These are phyloP conservation scores for Geotrupes spiniger DNA, from an alignment of 2,888 invertebrate genomes.

Conservation along the genomic window DNA sequence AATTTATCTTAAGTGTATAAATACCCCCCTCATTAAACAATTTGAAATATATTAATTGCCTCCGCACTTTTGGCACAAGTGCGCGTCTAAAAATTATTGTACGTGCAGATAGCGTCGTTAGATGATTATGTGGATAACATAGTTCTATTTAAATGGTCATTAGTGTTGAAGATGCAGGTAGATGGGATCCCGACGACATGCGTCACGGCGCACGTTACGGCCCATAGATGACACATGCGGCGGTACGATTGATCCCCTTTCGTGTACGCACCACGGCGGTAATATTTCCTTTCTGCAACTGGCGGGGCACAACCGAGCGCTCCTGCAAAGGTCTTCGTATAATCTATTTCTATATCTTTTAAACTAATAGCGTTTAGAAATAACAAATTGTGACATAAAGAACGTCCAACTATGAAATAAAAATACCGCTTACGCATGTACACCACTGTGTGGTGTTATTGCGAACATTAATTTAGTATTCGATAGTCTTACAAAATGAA, in stretches of 20 bases:
- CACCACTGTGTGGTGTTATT: no score
- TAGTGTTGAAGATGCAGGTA: conserved; percentile 41
- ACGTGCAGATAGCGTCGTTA: conserved; percentile 1
- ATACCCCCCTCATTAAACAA: no score
- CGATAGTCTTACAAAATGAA: no score
- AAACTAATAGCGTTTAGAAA: no score
- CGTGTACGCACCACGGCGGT: conserved; percentile 11
- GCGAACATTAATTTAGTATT: no score
- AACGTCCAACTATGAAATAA: no score
- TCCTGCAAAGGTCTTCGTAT: no score
- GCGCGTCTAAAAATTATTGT: conserved; percentile 9
- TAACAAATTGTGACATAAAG: no score
- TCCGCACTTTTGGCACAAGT: conserved; percentile 17
- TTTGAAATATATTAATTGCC: conserved; percentile 9
- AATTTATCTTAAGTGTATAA: no score
- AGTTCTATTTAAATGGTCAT: conserved; percentile 46
- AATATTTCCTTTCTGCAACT: conserved; percentile 7
- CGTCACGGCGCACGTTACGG: conserved; percentile 48
- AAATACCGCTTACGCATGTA: no score
- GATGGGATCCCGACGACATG: conserved; percentile 42
- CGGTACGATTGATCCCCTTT: conserved; percentile 40
- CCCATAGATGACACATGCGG: conserved; percentile 48
- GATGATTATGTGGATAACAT: conserved; percentile 31
- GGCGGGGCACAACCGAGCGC: neutral
- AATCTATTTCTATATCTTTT: no score